Evolutionary conservation across 37 sponge, comb jelly and placozoan genomes (phyloP), one percentile per base, ranked within the genome.

Genomic region (Bolinopsis microptera): DNA sequence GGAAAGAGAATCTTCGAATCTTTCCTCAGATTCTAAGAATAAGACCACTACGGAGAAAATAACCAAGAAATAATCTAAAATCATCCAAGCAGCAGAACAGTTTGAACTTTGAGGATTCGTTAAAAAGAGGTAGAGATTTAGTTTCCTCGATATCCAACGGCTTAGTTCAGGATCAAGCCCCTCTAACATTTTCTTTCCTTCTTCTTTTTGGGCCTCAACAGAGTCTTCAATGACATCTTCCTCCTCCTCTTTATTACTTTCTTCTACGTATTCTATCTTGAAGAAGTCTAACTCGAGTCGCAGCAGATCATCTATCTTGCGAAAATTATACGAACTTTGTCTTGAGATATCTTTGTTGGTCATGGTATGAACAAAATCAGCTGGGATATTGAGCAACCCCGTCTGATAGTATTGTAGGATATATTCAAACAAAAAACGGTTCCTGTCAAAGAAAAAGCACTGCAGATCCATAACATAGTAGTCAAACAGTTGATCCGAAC

Each of bases 101-200:
- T 72, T 72, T n/a, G 75, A 72, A 72, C 75, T 72, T 3, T 72
- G 26, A 72, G 75, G 75, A 72, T 72, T 72, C 3, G 75, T 72
- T 24, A 72, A n/a, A 28, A 72, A 72, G 2, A 72, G 31, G 18
- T 72, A 72, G 31, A 72, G 75, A 28, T n/a, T 28, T n/a, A 72
- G 18, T 28, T 72, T 72, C 26, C 75, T n/a, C 5, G 75, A n/a
- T 30, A 72, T 5, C 75, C 75, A 72, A 8, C 3, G 26, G 26
- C 75, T 28, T 3, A 72, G 75, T 30, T 72, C 75, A 72, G 75
- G 75, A n/a, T 72, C 75, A 23, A 72, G 31, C n/a, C 31, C 31
- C 26, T 30, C 26, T 21, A 72, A n/a, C 75, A 72, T 72, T 72
- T n/a, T n/a, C 27, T n/a, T 28, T 2, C 22, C 75, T 28, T 72